Evolutionary conservation across 2,113 vertebrate species (phyloP).

Genomic region (Malurus cyaneus): DNA sequence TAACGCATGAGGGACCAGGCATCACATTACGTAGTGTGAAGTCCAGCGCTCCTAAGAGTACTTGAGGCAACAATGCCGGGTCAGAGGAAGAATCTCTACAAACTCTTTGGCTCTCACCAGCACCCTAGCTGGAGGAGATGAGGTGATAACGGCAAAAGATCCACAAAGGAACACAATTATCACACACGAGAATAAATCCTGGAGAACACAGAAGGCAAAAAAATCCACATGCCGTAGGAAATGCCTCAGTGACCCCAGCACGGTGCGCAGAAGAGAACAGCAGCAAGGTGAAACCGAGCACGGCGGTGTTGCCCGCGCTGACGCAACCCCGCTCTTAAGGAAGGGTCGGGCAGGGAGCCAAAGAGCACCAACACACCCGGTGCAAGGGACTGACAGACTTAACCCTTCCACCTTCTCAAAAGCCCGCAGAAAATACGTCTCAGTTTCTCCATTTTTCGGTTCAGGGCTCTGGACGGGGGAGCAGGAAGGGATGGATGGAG

Average conservation of each 20-base stretch:
- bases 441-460: accelerated
- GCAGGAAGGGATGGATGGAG: background rate
- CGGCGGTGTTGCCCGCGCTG: background rate
- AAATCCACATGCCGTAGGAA: background rate
- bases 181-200: background rate
- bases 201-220: background rate
- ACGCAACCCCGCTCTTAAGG: background rate
- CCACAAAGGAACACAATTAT: background rate
- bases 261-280: accelerated
- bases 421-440: too few relatives aligned
- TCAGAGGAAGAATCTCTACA: background rate
- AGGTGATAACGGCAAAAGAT: background rate
- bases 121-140: background rate
- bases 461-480: background rate
- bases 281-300: background rate
- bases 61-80: background rate
- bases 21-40: accelerated
- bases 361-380: background rate
- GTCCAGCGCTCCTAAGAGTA: background rate
- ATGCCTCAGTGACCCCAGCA: background rate
- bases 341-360: background rate
- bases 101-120: background rate
- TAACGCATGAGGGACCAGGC: accelerated
- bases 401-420: background rate
- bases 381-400: background rate